Conservation (phyloP, 2,113 vertebrate species). For the Hippolais icterina region DNA sequence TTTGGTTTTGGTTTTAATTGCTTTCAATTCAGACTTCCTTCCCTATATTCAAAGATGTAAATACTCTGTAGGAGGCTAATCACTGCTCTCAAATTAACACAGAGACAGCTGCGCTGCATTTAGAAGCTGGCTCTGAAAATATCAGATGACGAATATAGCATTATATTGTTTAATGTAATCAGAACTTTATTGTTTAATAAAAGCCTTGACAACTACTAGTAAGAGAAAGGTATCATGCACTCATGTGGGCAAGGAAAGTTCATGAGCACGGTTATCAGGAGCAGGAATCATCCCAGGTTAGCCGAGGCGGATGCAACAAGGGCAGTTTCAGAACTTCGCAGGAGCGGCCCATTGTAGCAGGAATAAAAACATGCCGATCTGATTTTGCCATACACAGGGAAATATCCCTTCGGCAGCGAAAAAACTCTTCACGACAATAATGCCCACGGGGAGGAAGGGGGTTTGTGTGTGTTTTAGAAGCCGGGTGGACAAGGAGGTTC, state of each 20-base stretch:
- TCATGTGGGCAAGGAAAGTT: not conserved
- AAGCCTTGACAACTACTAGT: not conserved
- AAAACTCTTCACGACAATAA: not conserved
- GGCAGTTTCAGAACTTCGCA: not conserved
- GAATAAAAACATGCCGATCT: not conserved
- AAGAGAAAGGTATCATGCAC: rapidly evolving
- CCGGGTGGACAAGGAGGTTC: rapidly evolving
- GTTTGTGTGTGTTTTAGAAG: not conserved
- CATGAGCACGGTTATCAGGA: rapidly evolving
- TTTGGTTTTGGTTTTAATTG: not conserved
- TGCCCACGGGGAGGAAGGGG: rapidly evolving
- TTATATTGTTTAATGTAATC: not conserved
- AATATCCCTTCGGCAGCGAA: not conserved
- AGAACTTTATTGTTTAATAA: too few relatives aligned
- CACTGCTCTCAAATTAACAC: not conserved
- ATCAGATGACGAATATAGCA: not conserved
- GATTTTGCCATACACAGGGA: rapidly evolving
- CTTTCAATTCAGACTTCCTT: not conserved
- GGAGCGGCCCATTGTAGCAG: rapidly evolving
- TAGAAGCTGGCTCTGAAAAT: not conserved
- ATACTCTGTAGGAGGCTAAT: not conserved
- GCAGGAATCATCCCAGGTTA: not conserved
- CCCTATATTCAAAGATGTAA: not conserved
- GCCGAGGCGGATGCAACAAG: not conserved
- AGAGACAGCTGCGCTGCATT: not conserved